phyloP scores from a whole-genome alignment of 2,888 invertebrate species.

The Drosophila affinis region DNA sequence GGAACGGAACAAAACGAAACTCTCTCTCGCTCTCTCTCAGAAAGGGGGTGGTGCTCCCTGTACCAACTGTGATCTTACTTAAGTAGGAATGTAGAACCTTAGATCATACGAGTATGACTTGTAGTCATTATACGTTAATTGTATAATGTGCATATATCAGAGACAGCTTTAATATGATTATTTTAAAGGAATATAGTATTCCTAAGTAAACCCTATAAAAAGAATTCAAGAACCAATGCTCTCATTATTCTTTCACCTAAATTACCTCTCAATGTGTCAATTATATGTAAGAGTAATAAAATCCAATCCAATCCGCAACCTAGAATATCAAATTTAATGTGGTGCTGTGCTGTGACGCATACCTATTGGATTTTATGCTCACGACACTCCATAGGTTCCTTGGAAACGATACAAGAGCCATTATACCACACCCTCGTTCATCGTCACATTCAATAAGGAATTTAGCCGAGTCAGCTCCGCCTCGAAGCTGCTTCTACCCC shows the following conservation, averaged over 20 bases:
- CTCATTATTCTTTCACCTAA: slow-evolving; percentile 8
- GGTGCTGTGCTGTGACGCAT: too few species aligned
- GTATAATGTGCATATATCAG: slow-evolving; percentile 19
- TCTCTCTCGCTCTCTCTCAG: slow-evolving; percentile 25
- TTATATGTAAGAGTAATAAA: slow-evolving; percentile 28
- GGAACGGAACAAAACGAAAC: background rate
- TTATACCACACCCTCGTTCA: too few species aligned
- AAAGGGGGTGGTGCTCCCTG: slow-evolving; percentile 16
- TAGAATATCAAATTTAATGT: too few species aligned
- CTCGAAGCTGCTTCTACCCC: too few species aligned
- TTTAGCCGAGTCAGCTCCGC: background rate
- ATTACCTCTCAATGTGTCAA: background rate
- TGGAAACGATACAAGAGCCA: too few species aligned
- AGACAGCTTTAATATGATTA: slow-evolving; percentile 27
- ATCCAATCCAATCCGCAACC: background rate
- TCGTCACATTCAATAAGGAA: background rate
- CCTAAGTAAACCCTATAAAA: background rate
- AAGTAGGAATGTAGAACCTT: slow-evolving; percentile 37
- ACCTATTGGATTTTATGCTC: too few species aligned
- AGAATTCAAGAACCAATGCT: slow-evolving; percentile 1
- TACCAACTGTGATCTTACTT: slow-evolving; percentile 41
- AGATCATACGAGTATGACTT: slow-evolving; percentile 21
- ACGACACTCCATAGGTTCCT: background rate
- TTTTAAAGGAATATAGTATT: background rate
- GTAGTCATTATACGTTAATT: slow-evolving; percentile 19